phyloP scores from a whole-genome alignment of 64 coral and sea anemone species.

The Astreopora myriophthalma region DNA sequence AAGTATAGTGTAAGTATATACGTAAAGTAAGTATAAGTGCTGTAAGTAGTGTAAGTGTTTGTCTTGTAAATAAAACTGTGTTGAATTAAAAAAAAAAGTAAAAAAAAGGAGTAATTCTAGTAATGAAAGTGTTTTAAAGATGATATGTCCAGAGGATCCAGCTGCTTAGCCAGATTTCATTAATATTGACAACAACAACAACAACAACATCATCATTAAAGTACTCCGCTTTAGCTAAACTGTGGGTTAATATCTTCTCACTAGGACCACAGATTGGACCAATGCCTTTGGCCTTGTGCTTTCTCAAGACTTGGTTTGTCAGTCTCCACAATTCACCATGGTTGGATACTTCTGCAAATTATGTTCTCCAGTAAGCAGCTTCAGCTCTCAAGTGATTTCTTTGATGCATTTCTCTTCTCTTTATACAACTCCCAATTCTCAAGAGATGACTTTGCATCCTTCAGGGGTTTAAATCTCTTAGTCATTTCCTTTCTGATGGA shows the following conservation, averaged over 20 bases:
- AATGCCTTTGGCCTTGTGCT: neutral
- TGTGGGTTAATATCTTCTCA: neutral
- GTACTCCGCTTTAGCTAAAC: neutral
- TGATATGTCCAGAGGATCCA: slow-evolving; percentile 9
- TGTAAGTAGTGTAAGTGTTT: too few species aligned
- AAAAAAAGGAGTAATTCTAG: slow-evolving; percentile 2
- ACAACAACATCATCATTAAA: too few species aligned
- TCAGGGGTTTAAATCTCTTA: neutral
- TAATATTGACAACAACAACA: too few species aligned
- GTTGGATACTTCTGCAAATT: neutral
- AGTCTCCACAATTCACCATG: neutral
- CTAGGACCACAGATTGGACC: neutral
- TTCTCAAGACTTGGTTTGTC: neutral
- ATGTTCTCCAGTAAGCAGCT: too few species aligned
- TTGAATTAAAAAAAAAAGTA: too few species aligned
- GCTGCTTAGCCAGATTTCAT: slow-evolving; percentile 2
- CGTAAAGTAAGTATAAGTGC: too few species aligned
- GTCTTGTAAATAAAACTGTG: too few species aligned
- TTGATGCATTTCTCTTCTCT: neutral
- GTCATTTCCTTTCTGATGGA: too few species aligned
- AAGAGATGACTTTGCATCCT: neutral
- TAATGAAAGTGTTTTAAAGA: neutral
- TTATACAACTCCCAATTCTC: neutral
- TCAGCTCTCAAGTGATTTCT: neutral
- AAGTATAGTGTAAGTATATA: too few species aligned